phyloP scores from a whole-genome alignment of 2,797 vertebrate genomes.

The Phyllotis vaccarum region DNA sequence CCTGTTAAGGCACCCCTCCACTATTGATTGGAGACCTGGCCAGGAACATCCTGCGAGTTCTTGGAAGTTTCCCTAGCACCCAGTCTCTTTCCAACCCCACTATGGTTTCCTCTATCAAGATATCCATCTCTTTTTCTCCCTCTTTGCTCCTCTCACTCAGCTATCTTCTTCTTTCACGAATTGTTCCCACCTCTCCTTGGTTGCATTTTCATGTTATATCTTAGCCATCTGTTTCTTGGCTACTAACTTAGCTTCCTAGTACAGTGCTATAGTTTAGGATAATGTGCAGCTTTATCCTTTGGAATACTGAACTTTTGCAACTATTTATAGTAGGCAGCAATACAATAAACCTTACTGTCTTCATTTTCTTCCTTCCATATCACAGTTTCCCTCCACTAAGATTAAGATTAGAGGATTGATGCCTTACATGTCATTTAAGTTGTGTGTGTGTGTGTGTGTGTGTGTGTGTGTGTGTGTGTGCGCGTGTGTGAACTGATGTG shows the following conservation, averaged over 20 bases:
- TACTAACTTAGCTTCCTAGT: background rate
- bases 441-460: background rate
- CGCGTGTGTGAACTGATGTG: background rate
- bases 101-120: too few species aligned
- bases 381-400: background rate
- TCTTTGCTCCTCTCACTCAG: too few species aligned
- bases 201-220: background rate
- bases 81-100: too few species aligned
- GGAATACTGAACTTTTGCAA: conserved; percentile 28
- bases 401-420: background rate
- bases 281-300: background rate
- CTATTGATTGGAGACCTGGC: too few species aligned
- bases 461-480: background rate
- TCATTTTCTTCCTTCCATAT: conserved; percentile 58
- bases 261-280: background rate
- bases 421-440: background rate
- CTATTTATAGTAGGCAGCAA: background rate
- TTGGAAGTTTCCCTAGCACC: too few species aligned
- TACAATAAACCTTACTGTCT: background rate
- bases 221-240: conserved; percentile 17
- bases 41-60: too few species aligned
- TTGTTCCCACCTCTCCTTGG: too few species aligned
- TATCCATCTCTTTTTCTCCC: too few species aligned
- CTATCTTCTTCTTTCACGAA: too few species aligned
- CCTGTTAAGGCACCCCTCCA: too few species aligned